Conservation (phyloP, 2,797 vertebrate genomes). For the Chloroceryle amazona region DNA sequence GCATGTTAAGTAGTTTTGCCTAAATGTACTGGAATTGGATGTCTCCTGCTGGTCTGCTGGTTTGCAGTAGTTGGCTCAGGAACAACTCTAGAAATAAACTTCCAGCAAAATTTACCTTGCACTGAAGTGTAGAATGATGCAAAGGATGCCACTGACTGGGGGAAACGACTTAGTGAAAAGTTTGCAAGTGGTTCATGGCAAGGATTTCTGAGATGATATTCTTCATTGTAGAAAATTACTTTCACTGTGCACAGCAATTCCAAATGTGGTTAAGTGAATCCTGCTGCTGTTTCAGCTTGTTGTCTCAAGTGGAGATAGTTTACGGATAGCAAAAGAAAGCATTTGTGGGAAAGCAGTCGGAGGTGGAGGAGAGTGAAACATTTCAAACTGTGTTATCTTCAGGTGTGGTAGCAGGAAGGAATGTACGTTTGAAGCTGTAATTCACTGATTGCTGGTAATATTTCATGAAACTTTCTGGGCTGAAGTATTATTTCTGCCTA, state of each 20-base stretch:
- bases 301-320: not conserved
- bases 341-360: not conserved
- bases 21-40: not conserved
- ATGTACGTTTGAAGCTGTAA: not conserved
- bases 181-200: not conserved
- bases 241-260: not conserved
- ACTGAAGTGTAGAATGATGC: not conserved
- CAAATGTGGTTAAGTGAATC: not conserved
- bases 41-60: not conserved
- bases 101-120: not conserved
- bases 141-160: not conserved
- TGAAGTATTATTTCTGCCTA: not conserved
- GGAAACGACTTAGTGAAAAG: not conserved
- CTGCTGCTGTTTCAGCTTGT: accelerated
- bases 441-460: not conserved
- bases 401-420: not conserved
- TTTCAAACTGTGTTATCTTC: not conserved
- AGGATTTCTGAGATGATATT: not conserved
- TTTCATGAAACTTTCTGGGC: not conserved
- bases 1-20: not conserved
- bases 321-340: not conserved
- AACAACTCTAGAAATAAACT: not conserved
- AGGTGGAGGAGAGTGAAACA: not conserved
- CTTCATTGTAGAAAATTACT: not conserved
- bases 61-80: not conserved